Percentiles rank a stretch among this genome's conserved stretches.
Conservation (phyloP, 92 coral and sea anemone species). For the Scolanthus callimorphus region DNA sequence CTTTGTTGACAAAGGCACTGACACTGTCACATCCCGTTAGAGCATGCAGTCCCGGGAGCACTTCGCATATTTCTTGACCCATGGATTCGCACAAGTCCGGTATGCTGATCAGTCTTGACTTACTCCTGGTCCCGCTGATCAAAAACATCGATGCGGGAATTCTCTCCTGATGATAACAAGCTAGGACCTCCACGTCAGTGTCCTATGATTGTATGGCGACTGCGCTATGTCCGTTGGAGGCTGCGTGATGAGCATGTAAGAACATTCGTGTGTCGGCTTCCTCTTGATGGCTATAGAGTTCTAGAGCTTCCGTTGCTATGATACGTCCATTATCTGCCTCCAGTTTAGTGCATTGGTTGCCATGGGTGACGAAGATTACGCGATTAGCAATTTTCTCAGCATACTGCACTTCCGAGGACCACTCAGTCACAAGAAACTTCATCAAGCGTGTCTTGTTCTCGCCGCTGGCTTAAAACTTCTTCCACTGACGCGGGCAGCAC, state of each 20-base stretch:
- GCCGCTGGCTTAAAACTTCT: conserved; percentile 42
- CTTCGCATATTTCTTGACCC: too few relatives aligned
- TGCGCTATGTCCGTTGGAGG: conserved; percentile 6
- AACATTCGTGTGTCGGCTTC: too few relatives aligned
- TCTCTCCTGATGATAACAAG: conserved; percentile 22
- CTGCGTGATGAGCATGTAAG: too few relatives aligned
- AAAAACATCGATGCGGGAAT: conserved; percentile 36
- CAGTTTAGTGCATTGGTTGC: conserved; percentile 27
- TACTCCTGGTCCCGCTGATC: conserved; percentile 48
- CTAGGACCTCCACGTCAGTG: conserved; percentile 25
- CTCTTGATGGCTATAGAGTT: conserved; percentile 19
- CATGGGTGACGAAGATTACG: conserved; percentile 31
- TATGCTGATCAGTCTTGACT: conserved; percentile 26
- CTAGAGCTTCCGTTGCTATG: conserved; percentile 25
- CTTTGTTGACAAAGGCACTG: too few relatives aligned
- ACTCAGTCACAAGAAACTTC: conserved; percentile 36
- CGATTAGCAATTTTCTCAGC: conserved; percentile 32
- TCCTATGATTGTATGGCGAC: conserved; percentile 14
- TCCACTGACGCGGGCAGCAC: conserved; percentile 57
- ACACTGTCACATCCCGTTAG: too few relatives aligned
- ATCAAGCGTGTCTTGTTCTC: conserved; percentile 38
- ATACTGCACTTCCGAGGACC: conserved; percentile 24
- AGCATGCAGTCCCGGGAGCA: too few relatives aligned
- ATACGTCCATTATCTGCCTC: conserved; percentile 19
- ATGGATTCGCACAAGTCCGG: conserved; percentile 39